Base-by-base conservation (phyloP, 2,113 vertebrate genomes). In the Neotoma lepida region DNA sequence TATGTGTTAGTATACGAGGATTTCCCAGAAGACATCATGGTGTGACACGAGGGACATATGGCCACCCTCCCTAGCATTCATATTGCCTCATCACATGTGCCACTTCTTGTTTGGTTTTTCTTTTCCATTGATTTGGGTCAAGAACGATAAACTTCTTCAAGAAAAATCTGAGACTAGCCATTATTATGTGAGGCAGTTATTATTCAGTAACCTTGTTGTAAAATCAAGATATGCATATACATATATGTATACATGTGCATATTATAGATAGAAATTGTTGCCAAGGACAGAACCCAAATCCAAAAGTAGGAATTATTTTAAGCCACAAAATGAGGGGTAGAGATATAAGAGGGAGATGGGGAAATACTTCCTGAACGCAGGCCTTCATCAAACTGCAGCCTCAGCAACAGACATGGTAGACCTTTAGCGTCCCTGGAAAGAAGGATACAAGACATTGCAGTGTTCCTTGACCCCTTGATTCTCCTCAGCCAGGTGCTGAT, bases 241-340 rank as follows among this genome's bases (percentile, higher is more conserved):
- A 41, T 73, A 41, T 73, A 73, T 73, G 13, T 44, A 41, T 44
- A 26, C 5, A 44, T 39, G 24, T 24, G 44, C 14, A 74, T 28
- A 74, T 46, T 61, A 28, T 78, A 81, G 84, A 89, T 85, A 18
- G 78, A 94, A 76, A 81, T 33, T 91, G 58, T 78, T 88, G 46
- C 41, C 63, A 80, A 90, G 64, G 26, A 39, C 10, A 51, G 2
- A 77, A 7, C n/a, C 66, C 46, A 84, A 68, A 88, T 84, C 41
- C 68, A 95, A 78, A 51, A 51, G 54, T 0, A 88, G 30, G 74
- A 24, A 46, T 24, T 80, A 56, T 56, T 54, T 46, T 78, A 68
- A n/a, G 6, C 39, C 54, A 39, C 17, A 64, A 15, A 63, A n/a
- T 51, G 28, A 71, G 80, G 86, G 18, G 17, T 1, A 41, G 4